A percentile compares a stretch with the other conserved stretches of the same genome.
Evolutionary conservation across 2,113 vertebrate genomes (phyloP).

Genomic region (Nycticryphes semicollaris): DNA sequence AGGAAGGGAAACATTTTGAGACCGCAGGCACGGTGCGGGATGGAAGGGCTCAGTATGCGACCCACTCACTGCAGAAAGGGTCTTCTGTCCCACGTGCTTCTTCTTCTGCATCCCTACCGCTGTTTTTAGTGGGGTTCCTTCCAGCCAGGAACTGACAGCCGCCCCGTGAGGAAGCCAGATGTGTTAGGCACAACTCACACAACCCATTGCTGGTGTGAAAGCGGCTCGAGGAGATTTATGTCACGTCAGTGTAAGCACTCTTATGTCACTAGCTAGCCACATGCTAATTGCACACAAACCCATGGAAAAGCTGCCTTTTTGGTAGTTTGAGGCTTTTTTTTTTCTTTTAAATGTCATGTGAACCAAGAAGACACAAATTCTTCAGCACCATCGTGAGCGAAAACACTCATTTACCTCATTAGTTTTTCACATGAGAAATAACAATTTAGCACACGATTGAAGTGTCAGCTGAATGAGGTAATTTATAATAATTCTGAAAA

Average conservation of each 20-base stretch:
- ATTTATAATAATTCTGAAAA: slow-evolving; percentile 34
- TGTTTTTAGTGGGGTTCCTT: not conserved
- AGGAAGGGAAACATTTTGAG: not conserved
- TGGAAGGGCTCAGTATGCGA: not conserved
- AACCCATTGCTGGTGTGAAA: not conserved
- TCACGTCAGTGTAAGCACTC: rapidly evolving
- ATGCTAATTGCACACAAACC: not conserved
- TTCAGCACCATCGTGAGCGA: not conserved
- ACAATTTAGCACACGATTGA: not conserved
- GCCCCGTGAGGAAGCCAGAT: not conserved
- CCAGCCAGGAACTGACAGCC: not conserved
- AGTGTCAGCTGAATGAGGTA: slow-evolving; percentile 43
- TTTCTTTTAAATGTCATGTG: not conserved
- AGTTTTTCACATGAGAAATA: slow-evolving; percentile 6
- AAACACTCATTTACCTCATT: slow-evolving; percentile 30
- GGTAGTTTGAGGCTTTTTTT: not conserved
- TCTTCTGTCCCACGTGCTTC: rapidly evolving
- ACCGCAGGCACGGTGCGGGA: not conserved
- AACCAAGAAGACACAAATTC: not conserved
- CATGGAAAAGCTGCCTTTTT: not conserved
- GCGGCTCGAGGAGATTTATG: not conserved
- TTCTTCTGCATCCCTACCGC: rapidly evolving
- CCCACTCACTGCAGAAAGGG: not conserved
- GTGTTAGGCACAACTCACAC: not conserved
- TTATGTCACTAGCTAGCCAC: not conserved